These are phyloP conservation scores for Delphinus delphis DNA, from an alignment of 2,113 vertebrate species.

Conservation along the genomic window DNA sequence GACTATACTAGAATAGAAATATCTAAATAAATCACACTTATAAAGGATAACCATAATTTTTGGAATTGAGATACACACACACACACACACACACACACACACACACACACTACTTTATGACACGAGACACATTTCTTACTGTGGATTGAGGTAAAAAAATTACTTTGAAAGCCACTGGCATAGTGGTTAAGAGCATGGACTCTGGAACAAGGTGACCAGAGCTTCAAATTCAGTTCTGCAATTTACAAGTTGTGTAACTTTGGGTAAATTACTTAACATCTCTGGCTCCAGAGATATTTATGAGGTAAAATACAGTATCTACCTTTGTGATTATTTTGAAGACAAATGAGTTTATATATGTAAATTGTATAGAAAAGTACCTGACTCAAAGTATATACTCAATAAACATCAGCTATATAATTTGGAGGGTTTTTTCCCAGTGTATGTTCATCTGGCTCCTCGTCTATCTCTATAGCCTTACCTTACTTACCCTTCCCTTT, in stretches of 20 bases:
- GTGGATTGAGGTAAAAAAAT: not conserved
- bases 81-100: not conserved
- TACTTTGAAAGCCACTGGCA: not conserved
- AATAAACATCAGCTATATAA: not conserved
- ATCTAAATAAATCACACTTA: not conserved
- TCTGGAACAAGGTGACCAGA: not conserved
- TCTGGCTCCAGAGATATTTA: not conserved
- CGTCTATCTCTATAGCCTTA: not conserved
- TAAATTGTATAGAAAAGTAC: not conserved
- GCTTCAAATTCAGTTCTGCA: not conserved
- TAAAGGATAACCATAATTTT: not conserved
- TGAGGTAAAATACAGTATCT: not conserved
- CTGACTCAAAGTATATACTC: not conserved
- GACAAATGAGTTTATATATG: not conserved
- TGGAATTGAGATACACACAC: not conserved
- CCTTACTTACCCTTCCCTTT: not conserved
- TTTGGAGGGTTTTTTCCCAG: not conserved
- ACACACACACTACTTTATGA: not conserved
- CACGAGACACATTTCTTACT: not conserved
- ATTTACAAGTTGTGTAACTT: not conserved
- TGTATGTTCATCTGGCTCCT: not conserved
- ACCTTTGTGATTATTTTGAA: conserved; percentile 1
- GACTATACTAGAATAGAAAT: not conserved
- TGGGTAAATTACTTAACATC: not conserved
- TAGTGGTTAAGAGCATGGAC: not conserved